Evolutionary conservation across 2,113 vertebrate species (phyloP).

Genomic region (Microcebus lehilahytsara): DNA sequence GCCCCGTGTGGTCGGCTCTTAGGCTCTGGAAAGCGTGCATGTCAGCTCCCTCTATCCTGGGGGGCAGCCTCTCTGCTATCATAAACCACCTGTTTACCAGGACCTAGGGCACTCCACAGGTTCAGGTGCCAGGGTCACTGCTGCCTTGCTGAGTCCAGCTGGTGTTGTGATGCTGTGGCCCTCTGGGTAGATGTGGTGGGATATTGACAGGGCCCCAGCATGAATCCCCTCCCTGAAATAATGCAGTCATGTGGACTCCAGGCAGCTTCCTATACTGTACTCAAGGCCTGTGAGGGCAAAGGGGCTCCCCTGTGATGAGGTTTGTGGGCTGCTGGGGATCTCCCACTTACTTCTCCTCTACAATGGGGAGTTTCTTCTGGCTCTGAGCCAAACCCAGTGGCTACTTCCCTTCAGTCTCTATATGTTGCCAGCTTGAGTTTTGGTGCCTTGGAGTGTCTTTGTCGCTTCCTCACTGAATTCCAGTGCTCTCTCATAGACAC

Average conservation of each 20-base stretch:
- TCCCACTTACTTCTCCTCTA: background rate
- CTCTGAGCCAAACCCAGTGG: background rate
- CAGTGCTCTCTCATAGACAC: background rate
- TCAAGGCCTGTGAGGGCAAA: background rate
- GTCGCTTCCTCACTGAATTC: background rate
- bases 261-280: background rate
- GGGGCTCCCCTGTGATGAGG: background rate
- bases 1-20: background rate
- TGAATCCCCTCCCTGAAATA: background rate
- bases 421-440: background rate
- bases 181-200: background rate
- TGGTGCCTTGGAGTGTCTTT: background rate
- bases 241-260: background rate
- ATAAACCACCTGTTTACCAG: background rate
- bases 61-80: background rate
- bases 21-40: background rate
- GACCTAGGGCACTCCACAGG: background rate
- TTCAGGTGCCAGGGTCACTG: background rate
- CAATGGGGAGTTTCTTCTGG: background rate
- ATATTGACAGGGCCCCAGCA: background rate
- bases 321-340: background rate
- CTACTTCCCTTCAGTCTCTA: background rate
- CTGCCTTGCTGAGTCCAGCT: background rate
- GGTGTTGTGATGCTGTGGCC: background rate
- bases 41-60: background rate